Base-by-base conservation (phyloP, 2,888 invertebrate species). In the Synergus gifuensis region DNA sequence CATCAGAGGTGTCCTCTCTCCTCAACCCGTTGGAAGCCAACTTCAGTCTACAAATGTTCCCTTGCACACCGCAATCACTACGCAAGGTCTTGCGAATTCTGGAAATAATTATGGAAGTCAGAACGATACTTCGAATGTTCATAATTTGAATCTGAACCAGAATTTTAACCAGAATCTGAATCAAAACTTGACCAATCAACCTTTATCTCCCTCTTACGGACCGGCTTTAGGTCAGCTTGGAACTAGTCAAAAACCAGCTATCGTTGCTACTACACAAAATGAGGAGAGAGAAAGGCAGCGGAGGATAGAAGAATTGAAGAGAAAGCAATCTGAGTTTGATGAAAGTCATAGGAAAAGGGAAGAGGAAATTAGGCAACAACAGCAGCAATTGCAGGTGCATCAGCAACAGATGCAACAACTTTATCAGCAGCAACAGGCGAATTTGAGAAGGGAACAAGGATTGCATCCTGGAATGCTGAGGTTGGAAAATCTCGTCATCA, bases 221-320 rank as follows among this genome's bases (percentile, higher is more conserved):
- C 78, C 88, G 4, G n/a, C 84, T 1, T 44, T 84, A 18, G 87
- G 88, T 77, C 86, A 90, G 49, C 80, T 89, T 44, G 84, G 82
- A 28, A 83, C 86, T 80, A 87, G 83, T 85, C 89, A 89, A 54
- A 91, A 90, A 58, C 69, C 85, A 58, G 62, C 81, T 8, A 80
- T 86, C 0, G 81, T 83, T 44, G 82, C 76, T 36, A 76, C 82
- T 16, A 80, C 87, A 36, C 90, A 85, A 8, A 91, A 88, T 64
- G 93, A 93, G 79, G 93, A 93, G 16, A 89, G 91, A 77, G 94
- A 93, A 85, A 90, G 92, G 83, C 92, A 93, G 63, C 91, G 93
- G 69, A 93, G 94, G 85, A 93, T 94, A 44, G 94, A 94, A 67
- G 94, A 94, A 77, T 91, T 94, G 76, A 93, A 94, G 79, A 91